A percentile compares a stretch with the other conserved stretches of the same genome.
phyloP scores from a whole-genome alignment of 2,888 invertebrate species.

The Calameuta filiformis region DNA sequence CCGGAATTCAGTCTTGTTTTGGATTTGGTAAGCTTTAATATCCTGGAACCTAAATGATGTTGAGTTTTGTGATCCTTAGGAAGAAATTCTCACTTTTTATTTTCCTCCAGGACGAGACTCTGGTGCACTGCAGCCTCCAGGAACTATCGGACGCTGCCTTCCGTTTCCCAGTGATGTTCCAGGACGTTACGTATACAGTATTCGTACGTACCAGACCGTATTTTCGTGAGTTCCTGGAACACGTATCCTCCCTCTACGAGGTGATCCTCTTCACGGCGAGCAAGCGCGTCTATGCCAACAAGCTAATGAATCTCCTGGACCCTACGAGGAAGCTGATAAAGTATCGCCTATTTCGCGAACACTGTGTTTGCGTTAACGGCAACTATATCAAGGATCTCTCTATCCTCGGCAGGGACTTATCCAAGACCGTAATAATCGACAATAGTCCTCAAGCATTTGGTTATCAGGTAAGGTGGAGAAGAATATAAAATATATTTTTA shows the following conservation, averaged over 20 bases:
- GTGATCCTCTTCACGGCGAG: conserved; percentile 96
- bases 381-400: conserved; percentile 97
- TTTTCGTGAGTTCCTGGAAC: conserved; percentile 91
- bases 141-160: conserved; percentile 93
- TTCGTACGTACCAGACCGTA: conserved; percentile 90
- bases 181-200: conserved; percentile 89
- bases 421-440: conserved; percentile 88
- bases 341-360: conserved; percentile 93
- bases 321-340: conserved; percentile 90
- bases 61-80: background rate
- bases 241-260: conserved; percentile 87
- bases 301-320: conserved; percentile 90
- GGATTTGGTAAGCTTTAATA: conserved; percentile 53
- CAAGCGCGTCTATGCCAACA: conserved; percentile 94
- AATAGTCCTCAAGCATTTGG: conserved; percentile 96
- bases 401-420: conserved; percentile 90
- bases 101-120: conserved; percentile 84
- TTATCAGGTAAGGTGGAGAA: conserved; percentile 74
- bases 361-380: conserved; percentile 94
- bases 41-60: background rate
- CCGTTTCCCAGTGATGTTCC: conserved; percentile 91
- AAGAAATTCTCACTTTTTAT: background rate
- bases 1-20: conserved; percentile 91
- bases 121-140: conserved; percentile 94
- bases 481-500: conserved; percentile 5